These are phyloP conservation scores for Scortum barcoo DNA, from an alignment of 2,113 vertebrate species.

Conservation along the genomic window DNA sequence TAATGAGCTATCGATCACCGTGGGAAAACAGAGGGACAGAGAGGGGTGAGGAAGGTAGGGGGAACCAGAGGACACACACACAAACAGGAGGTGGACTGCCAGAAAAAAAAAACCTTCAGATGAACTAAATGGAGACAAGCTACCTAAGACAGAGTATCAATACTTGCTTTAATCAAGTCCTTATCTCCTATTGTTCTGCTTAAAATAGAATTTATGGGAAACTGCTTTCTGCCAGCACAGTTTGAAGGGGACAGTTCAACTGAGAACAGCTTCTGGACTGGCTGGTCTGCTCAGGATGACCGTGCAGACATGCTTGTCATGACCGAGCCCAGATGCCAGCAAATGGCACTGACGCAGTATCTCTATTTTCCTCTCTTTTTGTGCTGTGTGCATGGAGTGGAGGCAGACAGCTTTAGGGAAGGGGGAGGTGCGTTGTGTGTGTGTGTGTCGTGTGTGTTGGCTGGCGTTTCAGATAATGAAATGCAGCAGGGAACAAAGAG, in stretches of 20 bases:
- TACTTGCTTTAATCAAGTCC: constrained; percentile 78
- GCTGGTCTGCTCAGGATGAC: constrained; percentile 66
- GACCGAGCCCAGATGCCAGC: constrained; percentile 72
- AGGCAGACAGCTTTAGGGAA: constrained; percentile 82
- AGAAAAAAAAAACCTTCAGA: constrained; percentile 61
- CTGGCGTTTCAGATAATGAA: constrained; percentile 85
- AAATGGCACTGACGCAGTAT: constrained; percentile 79
- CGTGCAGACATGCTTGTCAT: constrained; percentile 73
- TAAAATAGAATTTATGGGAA: constrained; percentile 51
- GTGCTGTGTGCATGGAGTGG: constrained; percentile 68
- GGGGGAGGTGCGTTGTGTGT: constrained; percentile 76
- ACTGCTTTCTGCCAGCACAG: constrained; percentile 23
- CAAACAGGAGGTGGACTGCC: constrained; percentile 54
- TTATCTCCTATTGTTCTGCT: constrained; percentile 64
- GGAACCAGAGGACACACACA: constrained; percentile 76
- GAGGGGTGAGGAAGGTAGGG: constrained; percentile 74
- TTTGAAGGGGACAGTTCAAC: constrained; percentile 17
- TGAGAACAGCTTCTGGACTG: constrained; percentile 22
- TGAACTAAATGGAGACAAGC: constrained; percentile 74
- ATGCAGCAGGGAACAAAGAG: constrained; percentile 86
- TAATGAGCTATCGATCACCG: constrained; percentile 87
- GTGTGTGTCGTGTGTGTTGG: constrained; percentile 79
- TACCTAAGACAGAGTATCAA: constrained; percentile 71
- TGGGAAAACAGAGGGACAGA: constrained; percentile 84
- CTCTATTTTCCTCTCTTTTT: constrained; percentile 77